These are phyloP conservation scores for Drosophila micromelanica DNA, from an alignment of 1,140 invertebrate species.

Conservation along the genomic window DNA sequence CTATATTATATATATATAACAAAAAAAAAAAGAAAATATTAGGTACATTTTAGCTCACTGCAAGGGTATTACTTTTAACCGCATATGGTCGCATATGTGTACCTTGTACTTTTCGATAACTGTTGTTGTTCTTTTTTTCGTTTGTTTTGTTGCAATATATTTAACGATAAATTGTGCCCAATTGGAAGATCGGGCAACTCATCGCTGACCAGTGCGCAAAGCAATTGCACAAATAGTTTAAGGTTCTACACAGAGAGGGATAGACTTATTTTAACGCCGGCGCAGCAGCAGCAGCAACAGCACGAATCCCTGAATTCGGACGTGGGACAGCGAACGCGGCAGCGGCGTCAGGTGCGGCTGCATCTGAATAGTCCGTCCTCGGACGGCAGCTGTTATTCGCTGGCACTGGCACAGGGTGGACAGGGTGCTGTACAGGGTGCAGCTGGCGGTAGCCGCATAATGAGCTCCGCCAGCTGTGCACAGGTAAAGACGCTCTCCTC, in stretches of 20 bases:
- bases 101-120: background rate
- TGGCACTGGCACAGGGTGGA: constrained; percentile 66
- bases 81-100: background rate
- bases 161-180: constrained; percentile 20
- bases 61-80: constrained; percentile 15
- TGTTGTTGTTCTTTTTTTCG: no score
- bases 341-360: constrained; percentile 69
- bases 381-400: constrained; percentile 57
- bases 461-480: constrained; percentile 38
- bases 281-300: constrained; percentile 30
- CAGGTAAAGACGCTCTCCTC: constrained; percentile 71
- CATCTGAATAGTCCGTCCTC: constrained; percentile 75
- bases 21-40: no score
- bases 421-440: constrained; percentile 86
- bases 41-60: background rate
- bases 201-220: constrained; percentile 69
- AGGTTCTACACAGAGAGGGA: constrained; percentile 77
- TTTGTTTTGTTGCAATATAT: background rate
- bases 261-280: constrained; percentile 73
- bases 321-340: constrained; percentile 15
- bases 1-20: no score
- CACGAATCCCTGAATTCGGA: constrained; percentile 12
- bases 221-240: constrained; percentile 65
- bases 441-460: constrained; percentile 1
- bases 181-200: constrained; percentile 72